phyloP scores from a whole-genome alignment of 2,797 vertebrate species.

The Hylomyscus alleni region DNA sequence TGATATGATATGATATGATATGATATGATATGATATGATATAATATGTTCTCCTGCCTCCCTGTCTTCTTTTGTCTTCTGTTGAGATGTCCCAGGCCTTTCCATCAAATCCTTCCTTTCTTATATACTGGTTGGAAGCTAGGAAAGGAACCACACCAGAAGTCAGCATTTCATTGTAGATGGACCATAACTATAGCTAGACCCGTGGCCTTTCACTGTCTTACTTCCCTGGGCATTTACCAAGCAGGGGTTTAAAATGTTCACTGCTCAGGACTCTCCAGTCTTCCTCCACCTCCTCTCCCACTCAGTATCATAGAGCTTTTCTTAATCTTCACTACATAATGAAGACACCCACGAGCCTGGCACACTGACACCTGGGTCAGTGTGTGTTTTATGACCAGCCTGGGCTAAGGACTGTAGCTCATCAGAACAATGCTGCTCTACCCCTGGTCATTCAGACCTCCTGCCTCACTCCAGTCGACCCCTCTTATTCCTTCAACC shows the following conservation, averaged over 20 bases:
- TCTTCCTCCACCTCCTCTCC: background rate
- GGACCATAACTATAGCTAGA: background rate
- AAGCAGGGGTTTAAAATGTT: background rate
- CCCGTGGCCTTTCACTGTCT: background rate
- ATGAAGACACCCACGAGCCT: background rate
- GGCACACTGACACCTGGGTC: background rate
- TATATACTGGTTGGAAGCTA: background rate
- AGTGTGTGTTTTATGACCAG: background rate
- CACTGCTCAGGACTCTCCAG: background rate
- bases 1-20: background rate
- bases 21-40: too few species aligned
- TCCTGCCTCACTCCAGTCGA: background rate
- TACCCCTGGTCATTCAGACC: background rate
- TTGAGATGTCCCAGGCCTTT: background rate
- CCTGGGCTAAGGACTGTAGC: background rate
- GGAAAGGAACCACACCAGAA: background rate
- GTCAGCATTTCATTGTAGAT: background rate
- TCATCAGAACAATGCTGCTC: background rate
- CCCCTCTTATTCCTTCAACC: background rate
- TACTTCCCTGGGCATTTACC: background rate
- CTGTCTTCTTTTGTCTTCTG: background rate
- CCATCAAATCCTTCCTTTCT: slow-evolving; percentile 27
- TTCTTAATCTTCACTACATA: background rate
- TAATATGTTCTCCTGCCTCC: background rate
- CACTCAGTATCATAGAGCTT: background rate